phyloP scores from a whole-genome alignment of 1,140 invertebrate species.

The Odontomachus brunneus region DNA sequence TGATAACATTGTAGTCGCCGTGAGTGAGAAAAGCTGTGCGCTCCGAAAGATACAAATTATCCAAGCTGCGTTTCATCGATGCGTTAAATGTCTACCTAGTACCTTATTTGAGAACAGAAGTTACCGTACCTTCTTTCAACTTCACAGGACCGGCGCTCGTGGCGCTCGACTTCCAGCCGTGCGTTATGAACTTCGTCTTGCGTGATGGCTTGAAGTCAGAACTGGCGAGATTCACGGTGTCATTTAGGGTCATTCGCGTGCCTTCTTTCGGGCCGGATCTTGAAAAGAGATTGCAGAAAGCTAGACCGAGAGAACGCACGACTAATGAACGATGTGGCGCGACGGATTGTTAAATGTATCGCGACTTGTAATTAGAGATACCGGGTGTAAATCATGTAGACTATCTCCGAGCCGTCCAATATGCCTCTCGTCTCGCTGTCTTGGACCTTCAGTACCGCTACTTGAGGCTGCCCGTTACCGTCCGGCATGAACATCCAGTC shows the following conservation, averaged over 20 bases:
- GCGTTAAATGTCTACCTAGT: neutral
- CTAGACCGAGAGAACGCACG: neutral
- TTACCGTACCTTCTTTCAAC: constrained; percentile 80
- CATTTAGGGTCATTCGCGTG: constrained; percentile 76
- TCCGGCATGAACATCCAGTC: constrained; percentile 89
- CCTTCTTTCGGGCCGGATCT: constrained; percentile 80
- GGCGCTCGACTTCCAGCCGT: constrained; percentile 90
- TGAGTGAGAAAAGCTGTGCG: constrained; percentile 86
- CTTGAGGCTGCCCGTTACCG: constrained; percentile 86
- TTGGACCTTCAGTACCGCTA: constrained; percentile 84
- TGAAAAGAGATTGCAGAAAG: constrained; percentile 52
- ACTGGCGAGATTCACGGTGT: constrained; percentile 75
- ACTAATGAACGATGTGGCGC: neutral
- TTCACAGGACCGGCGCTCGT: constrained; percentile 75
- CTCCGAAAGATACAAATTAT: constrained; percentile 57
- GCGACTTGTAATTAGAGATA: constrained; percentile 65
- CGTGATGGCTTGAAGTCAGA: constrained; percentile 86
- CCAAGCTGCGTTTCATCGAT: neutral
- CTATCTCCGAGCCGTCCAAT: constrained; percentile 75
- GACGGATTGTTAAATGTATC: neutral
- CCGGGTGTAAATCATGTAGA: constrained; percentile 82
- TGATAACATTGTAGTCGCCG: constrained; percentile 88
- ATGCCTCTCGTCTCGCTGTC: constrained; percentile 70
- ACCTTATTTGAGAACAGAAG: neutral
- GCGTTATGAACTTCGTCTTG: constrained; percentile 89